Conservation (phyloP, 2,113 vertebrate species). For the Eptatretus burgeri region DNA sequence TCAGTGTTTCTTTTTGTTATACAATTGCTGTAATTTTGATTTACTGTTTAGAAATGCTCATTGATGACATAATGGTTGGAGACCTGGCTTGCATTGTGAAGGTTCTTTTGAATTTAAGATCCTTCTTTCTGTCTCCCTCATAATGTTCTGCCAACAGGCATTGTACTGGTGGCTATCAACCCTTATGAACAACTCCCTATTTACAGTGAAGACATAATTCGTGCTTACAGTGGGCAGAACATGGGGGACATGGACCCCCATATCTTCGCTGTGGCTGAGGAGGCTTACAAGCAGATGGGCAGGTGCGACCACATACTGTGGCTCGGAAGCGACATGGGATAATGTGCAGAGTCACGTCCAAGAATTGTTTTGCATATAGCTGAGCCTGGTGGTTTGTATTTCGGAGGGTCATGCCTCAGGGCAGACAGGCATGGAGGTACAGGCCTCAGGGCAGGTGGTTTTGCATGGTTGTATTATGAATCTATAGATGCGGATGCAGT, state of each 20-base stretch:
- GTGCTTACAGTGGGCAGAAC: conserved; percentile 78
- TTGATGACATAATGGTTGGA: background rate
- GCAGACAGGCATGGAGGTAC: background rate
- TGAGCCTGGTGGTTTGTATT: background rate
- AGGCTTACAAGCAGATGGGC: conserved; percentile 95
- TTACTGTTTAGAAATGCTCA: background rate
- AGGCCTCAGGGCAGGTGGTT: background rate
- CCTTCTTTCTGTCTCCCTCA: background rate
- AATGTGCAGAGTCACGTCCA: background rate
- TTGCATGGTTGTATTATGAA: too few species aligned
- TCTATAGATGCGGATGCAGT: background rate
- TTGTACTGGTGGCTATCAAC: conserved; percentile 83
- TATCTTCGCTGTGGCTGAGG: conserved; percentile 89
- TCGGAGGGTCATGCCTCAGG: background rate
- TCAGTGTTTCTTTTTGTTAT: background rate
- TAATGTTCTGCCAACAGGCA: conserved; percentile 23
- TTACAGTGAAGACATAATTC: conserved; percentile 83
- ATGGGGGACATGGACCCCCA: conserved; percentile 98
- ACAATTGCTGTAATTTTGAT: background rate
- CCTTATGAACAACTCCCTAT: conserved; percentile 66
- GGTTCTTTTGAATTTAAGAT: background rate
- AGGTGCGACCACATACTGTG: conserved; percentile 20
- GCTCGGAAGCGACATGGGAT: too few species aligned
- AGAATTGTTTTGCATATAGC: background rate
- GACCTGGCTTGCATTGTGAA: background rate